A percentile compares a stretch with the other conserved stretches of the same genome.
phyloP scores from a whole-genome alignment of 1,140 invertebrate species.

The Pectinophora gossypiella region DNA sequence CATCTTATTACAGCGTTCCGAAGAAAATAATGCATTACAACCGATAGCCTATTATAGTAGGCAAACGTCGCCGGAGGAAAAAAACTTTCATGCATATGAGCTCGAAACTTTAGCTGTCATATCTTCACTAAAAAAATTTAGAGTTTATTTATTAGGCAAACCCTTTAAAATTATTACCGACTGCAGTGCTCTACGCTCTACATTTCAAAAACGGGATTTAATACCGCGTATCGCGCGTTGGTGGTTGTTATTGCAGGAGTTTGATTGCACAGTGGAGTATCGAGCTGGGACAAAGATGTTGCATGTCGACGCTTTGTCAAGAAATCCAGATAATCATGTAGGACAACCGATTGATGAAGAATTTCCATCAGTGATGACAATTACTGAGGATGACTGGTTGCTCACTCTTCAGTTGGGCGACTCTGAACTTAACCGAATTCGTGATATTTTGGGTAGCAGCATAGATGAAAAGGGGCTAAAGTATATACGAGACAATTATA shows the following conservation, averaged over 20 bases:
- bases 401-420: not conserved
- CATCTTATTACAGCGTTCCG: conserved; percentile 22
- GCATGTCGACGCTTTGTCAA: not conserved
- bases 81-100: conserved; percentile 42
- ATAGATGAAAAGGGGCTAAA: not conserved
- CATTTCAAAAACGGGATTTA: conserved; percentile 36
- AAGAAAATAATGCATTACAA: conserved; percentile 19
- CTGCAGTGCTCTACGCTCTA: conserved; percentile 41
- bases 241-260: conserved; percentile 26
- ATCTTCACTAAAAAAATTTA: conserved; percentile 35
- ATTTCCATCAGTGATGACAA: not conserved
- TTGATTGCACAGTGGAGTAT: not conserved
- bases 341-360: not conserved
- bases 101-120: conserved; percentile 48
- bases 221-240: conserved; percentile 40
- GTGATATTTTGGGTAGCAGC: not conserved
- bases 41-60: conserved; percentile 47
- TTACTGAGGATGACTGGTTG: not conserved
- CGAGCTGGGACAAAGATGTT: not conserved
- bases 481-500: not conserved
- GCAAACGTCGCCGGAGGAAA: conserved; percentile 36
- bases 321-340: not conserved
- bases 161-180: conserved; percentile 56
- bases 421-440: not conserved
- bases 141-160: conserved; percentile 46